Evolutionary conservation across 2,888 invertebrate species (phyloP).

Genomic region (Polia nebulosa): DNA sequence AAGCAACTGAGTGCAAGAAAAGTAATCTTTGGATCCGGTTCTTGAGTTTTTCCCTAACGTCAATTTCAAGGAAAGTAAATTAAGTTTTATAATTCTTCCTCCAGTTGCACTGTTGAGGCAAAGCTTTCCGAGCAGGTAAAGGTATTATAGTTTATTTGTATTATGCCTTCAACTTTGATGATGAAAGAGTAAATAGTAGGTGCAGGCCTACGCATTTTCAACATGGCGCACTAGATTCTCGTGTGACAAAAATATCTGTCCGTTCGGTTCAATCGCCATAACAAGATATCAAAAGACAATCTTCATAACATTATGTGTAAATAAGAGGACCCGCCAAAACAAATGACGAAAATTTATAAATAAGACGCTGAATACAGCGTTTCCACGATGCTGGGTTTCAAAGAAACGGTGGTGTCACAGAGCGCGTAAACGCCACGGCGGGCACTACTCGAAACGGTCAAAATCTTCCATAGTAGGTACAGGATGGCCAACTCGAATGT

Average conservation of each 20-base stretch:
- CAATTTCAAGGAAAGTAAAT: not conserved
- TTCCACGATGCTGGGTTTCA: slow-evolving; percentile 61
- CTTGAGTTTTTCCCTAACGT: not conserved
- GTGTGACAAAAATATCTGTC: slow-evolving; percentile 2
- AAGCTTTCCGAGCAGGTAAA: not conserved
- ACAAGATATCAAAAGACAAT: slow-evolving; percentile 40
- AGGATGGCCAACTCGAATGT: too few species aligned
- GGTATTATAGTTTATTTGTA: not conserved
- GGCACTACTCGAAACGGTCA: not conserved
- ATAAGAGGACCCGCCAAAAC: slow-evolving; percentile 55
- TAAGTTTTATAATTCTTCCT: not conserved
- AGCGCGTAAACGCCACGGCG: not conserved
- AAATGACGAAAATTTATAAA: slow-evolving; percentile 63
- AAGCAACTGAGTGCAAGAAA: not conserved
- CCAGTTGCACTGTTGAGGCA: not conserved
- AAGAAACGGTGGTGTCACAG: slow-evolving; percentile 32
- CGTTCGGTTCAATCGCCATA: not conserved
- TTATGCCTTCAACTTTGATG: not conserved
- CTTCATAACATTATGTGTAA: slow-evolving; percentile 38
- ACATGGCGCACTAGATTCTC: not conserved
- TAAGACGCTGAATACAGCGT: slow-evolving; percentile 46
- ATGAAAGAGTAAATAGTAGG: not conserved
- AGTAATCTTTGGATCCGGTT: not conserved
- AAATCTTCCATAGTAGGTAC: not conserved
- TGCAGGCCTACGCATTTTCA: not conserved